Conservation (phyloP, 1,140 invertebrate genomes). For the Cardiocondyla obscurior region DNA sequence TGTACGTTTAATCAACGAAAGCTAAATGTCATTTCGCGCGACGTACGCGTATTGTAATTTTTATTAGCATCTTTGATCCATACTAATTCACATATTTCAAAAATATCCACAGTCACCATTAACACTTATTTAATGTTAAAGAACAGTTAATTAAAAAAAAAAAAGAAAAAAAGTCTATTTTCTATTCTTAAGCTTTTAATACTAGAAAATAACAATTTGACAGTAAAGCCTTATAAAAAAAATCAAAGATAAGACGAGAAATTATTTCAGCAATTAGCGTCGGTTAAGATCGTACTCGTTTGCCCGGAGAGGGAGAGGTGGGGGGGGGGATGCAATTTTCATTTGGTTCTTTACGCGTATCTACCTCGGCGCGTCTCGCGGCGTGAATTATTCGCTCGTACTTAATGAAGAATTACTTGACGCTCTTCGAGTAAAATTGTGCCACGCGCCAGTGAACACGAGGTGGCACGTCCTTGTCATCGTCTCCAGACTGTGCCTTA, state of each 20-base stretch:
- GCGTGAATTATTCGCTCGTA: slow-evolving; percentile 50
- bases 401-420: slow-evolving; percentile 52
- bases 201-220: not conserved
- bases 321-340: slow-evolving; percentile 39
- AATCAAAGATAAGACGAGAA: not conserved
- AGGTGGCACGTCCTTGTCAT: slow-evolving; percentile 52
- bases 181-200: not conserved
- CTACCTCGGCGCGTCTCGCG: slow-evolving; percentile 30
- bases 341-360: slow-evolving; percentile 31
- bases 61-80: slow-evolving; percentile 12
- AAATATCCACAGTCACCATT: not conserved
- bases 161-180: no score
- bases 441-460: slow-evolving; percentile 49
- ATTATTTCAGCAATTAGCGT: not conserved
- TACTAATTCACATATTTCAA: not conserved
- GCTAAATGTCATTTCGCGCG: slow-evolving; percentile 72
- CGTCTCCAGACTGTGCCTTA: slow-evolving; percentile 38
- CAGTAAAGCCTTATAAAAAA: not conserved
- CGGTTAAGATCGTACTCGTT: slow-evolving; percentile 5
- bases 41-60: not conserved
- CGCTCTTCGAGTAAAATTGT: slow-evolving; percentile 48
- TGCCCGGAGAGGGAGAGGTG: no score
- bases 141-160: not conserved
- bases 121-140: not conserved
- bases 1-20: slow-evolving; percentile 80